These are phyloP conservation scores for Bombus balteatus DNA, from an alignment of 1,140 invertebrate species.

Conservation along the genomic window DNA sequence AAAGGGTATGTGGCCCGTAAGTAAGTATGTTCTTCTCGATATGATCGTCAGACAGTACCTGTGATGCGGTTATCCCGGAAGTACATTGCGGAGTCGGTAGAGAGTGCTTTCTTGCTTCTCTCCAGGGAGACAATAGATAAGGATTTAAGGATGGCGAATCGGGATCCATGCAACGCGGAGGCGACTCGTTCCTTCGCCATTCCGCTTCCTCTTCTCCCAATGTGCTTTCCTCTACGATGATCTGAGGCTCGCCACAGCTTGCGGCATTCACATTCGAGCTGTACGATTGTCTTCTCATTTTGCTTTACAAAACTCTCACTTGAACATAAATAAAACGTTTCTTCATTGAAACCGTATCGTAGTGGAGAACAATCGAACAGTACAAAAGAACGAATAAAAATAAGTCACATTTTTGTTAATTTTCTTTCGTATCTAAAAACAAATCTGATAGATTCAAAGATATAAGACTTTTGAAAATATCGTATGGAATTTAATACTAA, in stretches of 20 bases:
- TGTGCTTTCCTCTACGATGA: slow-evolving; percentile 90
- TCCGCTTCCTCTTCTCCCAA: slow-evolving; percentile 86
- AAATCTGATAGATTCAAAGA: no score
- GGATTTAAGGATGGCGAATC: slow-evolving; percentile 89
- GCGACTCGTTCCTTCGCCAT: slow-evolving; percentile 82
- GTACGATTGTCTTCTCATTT: slow-evolving; percentile 79
- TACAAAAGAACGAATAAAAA: no score
- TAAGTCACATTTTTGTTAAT: no score
- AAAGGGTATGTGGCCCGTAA: neutral
- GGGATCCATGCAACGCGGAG: slow-evolving; percentile 86
- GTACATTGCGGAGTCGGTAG: slow-evolving; percentile 91
- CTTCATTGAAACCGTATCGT: neutral
- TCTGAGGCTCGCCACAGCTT: slow-evolving; percentile 86
- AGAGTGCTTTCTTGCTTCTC: slow-evolving; percentile 90
- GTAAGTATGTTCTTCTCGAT: neutral
- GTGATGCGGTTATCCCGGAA: slow-evolving; percentile 91
- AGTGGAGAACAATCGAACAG: neutral
- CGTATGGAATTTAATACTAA: no score
- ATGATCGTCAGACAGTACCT: slow-evolving; percentile 81
- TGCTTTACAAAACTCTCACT: slow-evolving; percentile 7
- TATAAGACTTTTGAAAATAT: no score
- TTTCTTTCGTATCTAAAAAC: no score
- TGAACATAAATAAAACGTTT: neutral
- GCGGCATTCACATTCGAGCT: slow-evolving; percentile 70
- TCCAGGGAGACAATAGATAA: slow-evolving; percentile 90